A percentile compares a stretch with the other conserved stretches of the same genome.
Conservation (phyloP, 1,140 invertebrate genomes). For the Ylistrum balloti region DNA sequence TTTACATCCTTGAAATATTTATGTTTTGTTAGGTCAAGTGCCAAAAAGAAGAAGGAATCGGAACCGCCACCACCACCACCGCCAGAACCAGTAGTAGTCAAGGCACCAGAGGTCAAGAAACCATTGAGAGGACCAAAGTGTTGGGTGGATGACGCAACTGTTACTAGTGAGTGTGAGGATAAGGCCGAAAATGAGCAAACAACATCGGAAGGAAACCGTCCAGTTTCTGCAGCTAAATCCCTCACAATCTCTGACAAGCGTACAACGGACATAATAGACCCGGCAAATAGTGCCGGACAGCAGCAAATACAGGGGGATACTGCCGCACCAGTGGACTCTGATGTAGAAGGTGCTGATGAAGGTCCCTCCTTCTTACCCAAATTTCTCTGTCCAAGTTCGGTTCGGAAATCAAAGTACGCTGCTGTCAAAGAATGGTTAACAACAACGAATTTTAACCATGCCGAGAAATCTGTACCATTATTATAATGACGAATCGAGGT, state of each 20-base stretch:
- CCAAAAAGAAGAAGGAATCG: slow-evolving; percentile 49
- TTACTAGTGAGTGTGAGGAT: slow-evolving; percentile 61
- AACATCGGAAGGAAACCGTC: slow-evolving; percentile 13
- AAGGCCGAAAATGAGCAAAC: slow-evolving; percentile 18
- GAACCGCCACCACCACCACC: slow-evolving; percentile 51
- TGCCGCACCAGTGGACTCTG: slow-evolving; percentile 36
- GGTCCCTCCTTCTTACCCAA: slow-evolving; percentile 53
- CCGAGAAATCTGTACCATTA: slow-evolving; percentile 60
- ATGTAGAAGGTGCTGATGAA: slow-evolving; percentile 36
- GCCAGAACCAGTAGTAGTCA: slow-evolving; percentile 61
- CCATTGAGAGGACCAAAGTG: slow-evolving; percentile 67
- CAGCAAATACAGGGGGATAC: background rate
- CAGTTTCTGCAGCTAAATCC: background rate
- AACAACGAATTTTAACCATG: slow-evolving; percentile 54
- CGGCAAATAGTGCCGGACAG: background rate
- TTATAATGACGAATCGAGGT: slow-evolving; percentile 30
- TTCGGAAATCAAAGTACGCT: slow-evolving; percentile 66
- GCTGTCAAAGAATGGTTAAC: slow-evolving; percentile 69
- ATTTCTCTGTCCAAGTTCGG: slow-evolving; percentile 67
- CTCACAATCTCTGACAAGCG: background rate
- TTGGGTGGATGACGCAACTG: slow-evolving; percentile 70
- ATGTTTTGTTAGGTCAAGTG: background rate
- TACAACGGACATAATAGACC: background rate
- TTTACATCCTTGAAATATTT: no score
- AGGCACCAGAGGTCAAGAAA: slow-evolving; percentile 60